Evolutionary conservation across 2,113 vertebrate genomes (phyloP).

Genomic region (Alethe diademata): DNA sequence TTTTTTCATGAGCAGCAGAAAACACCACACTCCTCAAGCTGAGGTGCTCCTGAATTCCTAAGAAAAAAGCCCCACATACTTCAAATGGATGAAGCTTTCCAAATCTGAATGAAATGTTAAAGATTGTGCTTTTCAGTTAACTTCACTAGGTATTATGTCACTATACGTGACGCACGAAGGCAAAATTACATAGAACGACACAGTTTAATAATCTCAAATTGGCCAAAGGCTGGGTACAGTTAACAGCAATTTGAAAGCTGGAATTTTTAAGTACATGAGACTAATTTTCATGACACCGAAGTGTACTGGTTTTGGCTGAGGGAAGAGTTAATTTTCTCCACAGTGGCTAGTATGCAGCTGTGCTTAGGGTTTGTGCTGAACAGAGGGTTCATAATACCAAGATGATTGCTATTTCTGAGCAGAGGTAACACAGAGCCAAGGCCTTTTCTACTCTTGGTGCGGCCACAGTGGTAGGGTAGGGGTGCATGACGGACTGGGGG

Average conservation of each 20-base stretch:
- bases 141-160: neutral
- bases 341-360: neutral
- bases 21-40: neutral
- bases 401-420: neutral
- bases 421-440: neutral
- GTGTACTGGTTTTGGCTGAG: neutral
- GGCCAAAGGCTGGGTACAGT: neutral
- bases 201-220: neutral
- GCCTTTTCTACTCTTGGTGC: accelerated
- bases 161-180: neutral
- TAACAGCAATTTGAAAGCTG: neutral
- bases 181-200: neutral
- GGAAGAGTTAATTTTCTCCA: neutral
- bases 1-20: neutral
- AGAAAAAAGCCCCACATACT: accelerated
- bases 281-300: neutral
- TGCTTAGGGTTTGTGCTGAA: neutral
- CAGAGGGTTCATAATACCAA: neutral
- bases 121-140: neutral
- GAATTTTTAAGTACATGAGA: neutral
- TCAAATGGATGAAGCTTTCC: neutral
- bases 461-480: neutral
- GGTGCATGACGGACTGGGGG: neutral
- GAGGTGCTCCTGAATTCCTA: neutral
- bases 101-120: neutral